These are phyloP conservation scores for Colius striatus DNA, from an alignment of 2,113 vertebrate genomes.

Conservation along the genomic window DNA sequence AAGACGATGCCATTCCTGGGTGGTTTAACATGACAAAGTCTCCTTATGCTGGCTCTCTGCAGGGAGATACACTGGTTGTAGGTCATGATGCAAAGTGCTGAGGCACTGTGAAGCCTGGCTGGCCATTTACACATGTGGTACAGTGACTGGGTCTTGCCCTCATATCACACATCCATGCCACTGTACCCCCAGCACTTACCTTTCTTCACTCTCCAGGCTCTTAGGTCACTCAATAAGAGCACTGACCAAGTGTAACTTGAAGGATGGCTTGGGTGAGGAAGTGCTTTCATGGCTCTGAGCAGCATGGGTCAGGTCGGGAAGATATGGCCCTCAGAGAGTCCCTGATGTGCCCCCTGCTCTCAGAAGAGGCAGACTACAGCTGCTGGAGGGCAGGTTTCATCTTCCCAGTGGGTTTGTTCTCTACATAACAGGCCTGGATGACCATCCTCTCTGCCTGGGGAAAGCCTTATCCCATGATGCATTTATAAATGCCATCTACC, in stretches of 20 bases:
- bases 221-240: not conserved
- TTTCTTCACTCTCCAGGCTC: not conserved
- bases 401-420: not conserved
- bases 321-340: rapidly evolving
- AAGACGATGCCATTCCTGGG: not conserved
- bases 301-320: rapidly evolving
- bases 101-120: not conserved
- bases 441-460: not conserved
- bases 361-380: not conserved
- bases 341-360: not conserved
- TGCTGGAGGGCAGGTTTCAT: not conserved
- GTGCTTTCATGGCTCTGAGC: not conserved
- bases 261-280: not conserved
- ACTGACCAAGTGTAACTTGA: not conserved
- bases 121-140: rapidly evolving
- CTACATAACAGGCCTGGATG: not conserved
- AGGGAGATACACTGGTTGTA: not conserved
- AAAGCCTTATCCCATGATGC: not conserved
- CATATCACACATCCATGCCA: rapidly evolving
- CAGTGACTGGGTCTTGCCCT: not conserved
- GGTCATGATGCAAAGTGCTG: not conserved
- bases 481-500: not conserved
- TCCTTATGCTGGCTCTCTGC: not conserved
- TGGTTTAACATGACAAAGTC: not conserved
- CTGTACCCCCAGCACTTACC: rapidly evolving